phyloP scores from a whole-genome alignment of 2,888 invertebrate genomes.

The Agrenia bidenticulata region DNA sequence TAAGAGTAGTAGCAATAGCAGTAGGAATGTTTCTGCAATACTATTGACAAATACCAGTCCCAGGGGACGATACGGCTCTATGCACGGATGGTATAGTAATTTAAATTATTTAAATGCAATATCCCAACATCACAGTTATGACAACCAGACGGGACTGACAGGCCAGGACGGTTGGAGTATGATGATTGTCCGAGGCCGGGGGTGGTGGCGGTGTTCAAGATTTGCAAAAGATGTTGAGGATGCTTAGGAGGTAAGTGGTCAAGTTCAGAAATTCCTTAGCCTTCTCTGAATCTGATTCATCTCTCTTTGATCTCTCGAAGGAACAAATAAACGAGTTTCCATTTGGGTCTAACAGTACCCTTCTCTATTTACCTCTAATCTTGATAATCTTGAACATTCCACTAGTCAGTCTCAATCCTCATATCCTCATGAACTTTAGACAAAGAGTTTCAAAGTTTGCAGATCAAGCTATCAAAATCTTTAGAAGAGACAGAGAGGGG shows the following conservation, averaged over 20 bases:
- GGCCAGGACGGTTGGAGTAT: no score
- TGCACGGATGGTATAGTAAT: background rate
- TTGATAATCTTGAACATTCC: background rate
- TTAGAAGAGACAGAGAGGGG: background rate
- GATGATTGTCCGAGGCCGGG: no score
- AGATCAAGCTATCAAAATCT: background rate
- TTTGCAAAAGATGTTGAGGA: no score
- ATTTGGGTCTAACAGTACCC: constrained; percentile 8
- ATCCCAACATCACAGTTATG: constrained; percentile 8
- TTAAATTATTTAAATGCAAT: constrained; percentile 4
- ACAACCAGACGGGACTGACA: constrained; percentile 9
- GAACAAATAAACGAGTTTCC: constrained; percentile 7
- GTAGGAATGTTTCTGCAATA: no score
- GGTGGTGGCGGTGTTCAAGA: no score
- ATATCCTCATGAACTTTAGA: background rate
- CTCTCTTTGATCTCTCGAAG: background rate
- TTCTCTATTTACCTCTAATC: constrained; percentile 4
- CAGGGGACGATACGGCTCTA: no score
- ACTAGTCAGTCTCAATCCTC: background rate
- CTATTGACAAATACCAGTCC: no score
- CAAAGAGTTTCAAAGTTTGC: no score
- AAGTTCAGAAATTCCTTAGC: no score
- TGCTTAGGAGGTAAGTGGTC: no score
- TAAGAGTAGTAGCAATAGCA: no score
- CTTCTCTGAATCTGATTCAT: no score